A percentile compares a stretch with the other conserved stretches of the same genome.
Evolutionary conservation across 2,888 invertebrate genomes (phyloP).

Genomic region (Orthonevra nobilis): DNA sequence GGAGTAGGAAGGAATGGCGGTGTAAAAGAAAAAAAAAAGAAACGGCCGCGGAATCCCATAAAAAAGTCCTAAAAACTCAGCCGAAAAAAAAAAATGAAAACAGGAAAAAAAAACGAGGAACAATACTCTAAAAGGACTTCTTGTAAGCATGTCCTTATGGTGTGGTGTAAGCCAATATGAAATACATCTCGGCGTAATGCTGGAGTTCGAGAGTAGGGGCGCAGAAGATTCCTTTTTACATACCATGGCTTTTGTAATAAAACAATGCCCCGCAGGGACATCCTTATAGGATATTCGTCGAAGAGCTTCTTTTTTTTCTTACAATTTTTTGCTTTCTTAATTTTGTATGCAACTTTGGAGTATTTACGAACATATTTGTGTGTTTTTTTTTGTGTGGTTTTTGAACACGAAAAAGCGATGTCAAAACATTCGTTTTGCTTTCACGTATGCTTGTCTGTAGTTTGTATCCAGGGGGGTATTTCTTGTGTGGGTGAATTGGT

Average conservation of each 20-base stretch:
- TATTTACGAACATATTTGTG: too few species aligned
- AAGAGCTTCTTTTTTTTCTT: conserved; percentile 23
- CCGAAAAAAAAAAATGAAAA: too few species aligned
- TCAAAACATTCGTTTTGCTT: conserved; percentile 62
- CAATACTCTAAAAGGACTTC: conserved; percentile 60
- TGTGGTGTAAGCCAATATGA: conserved; percentile 54
- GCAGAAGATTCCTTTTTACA: conserved; percentile 49
- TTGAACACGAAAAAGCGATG: conserved; percentile 17
- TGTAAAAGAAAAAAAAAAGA: not conserved
- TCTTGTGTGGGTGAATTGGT: not conserved
- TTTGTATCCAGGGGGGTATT: not conserved
- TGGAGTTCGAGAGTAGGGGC: conserved; percentile 10
- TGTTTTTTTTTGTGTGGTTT: conserved; percentile 3
- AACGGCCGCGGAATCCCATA: conserved; percentile 39
- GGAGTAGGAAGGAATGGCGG: not conserved
- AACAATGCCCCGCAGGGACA: conserved; percentile 66
- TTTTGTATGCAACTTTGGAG: conserved; percentile 50
- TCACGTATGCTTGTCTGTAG: conserved; percentile 31
- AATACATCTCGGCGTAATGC: conserved; percentile 42
- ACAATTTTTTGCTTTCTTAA: conserved; percentile 28
- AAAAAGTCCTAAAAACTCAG: conserved; percentile 64
- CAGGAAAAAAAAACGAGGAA: conserved; percentile 10
- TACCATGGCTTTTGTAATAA: conserved; percentile 68
- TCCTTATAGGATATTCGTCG: conserved; percentile 55
- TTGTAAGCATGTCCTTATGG: conserved; percentile 48